Evolutionary conservation across 2,888 invertebrate species (phyloP).

Genomic region (Polylopha cassiicola): DNA sequence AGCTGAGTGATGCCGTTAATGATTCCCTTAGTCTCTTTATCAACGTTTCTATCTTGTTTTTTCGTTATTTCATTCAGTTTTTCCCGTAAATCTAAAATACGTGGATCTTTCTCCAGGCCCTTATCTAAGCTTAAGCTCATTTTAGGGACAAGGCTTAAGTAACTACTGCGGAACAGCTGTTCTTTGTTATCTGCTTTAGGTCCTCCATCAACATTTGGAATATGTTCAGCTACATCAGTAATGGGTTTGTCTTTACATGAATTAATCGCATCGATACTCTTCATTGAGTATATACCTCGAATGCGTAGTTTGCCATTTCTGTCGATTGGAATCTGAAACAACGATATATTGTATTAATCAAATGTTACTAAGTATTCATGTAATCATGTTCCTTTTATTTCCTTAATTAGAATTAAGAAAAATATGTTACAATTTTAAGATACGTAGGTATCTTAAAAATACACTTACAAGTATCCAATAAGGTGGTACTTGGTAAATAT

Average conservation of each 20-base stretch:
- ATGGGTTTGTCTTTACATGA: conserved; percentile 40
- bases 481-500: no score
- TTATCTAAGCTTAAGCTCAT: conserved; percentile 65
- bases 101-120: conserved; percentile 58
- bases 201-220: conserved; percentile 39
- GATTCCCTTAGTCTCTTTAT: conserved; percentile 62
- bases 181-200: conserved; percentile 50
- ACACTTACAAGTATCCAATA: no score
- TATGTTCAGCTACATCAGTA: conserved; percentile 38
- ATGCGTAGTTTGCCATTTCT: conserved; percentile 64
- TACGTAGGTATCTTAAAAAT: no score
- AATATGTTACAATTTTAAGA: no score
- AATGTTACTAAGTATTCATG: conserved; percentile 2
- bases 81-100: conserved; percentile 66
- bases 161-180: conserved; percentile 53
- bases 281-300: conserved; percentile 53
- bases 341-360: conserved; percentile 24
- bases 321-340: conserved; percentile 69
- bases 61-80: conserved; percentile 68
- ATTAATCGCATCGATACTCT: conserved; percentile 49
- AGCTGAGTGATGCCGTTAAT: conserved; percentile 66
- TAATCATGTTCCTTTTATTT: background rate
- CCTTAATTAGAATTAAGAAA: no score
- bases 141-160: conserved; percentile 65
- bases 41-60: conserved; percentile 61